phyloP scores from a whole-genome alignment of 2,888 invertebrate genomes.

The Pharmacophagus antenor region DNA sequence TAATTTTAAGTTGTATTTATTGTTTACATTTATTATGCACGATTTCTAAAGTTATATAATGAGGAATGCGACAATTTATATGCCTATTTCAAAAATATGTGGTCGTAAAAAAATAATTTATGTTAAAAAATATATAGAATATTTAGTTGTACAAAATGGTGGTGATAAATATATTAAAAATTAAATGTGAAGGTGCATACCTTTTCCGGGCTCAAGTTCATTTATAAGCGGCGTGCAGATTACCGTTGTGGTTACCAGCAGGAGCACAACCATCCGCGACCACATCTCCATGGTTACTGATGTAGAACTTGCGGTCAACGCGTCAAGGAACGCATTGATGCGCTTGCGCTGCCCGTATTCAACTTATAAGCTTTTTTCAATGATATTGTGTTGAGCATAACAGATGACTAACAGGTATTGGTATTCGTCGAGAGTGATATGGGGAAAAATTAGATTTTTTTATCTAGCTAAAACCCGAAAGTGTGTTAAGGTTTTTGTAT shows the following conservation, averaged over 20 bases:
- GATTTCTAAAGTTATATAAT: no score
- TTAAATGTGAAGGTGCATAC: slow-evolving; percentile 39
- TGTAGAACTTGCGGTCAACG: slow-evolving; percentile 39
- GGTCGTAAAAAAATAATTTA: no score
- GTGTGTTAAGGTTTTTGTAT: no score
- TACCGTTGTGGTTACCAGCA: slow-evolving; percentile 47
- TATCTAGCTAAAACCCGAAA: no score
- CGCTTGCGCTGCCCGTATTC: slow-evolving; percentile 49
- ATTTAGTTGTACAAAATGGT: background rate
- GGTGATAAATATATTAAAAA: background rate
- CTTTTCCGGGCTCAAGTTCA: slow-evolving; percentile 62
- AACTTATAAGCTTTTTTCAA: slow-evolving; percentile 55
- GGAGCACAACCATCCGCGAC: slow-evolving; percentile 55
- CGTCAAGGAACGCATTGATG: slow-evolving; percentile 52
- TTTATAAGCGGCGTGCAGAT: slow-evolving; percentile 62
- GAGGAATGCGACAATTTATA: no score
- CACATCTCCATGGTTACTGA: slow-evolving; percentile 70
- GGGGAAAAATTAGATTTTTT: background rate
- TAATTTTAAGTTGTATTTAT: no score
- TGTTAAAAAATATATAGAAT: background rate
- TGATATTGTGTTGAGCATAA: slow-evolving; percentile 5
- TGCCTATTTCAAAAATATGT: no score
- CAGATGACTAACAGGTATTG: slow-evolving; percentile 32
- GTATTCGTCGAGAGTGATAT: background rate
- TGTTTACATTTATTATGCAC: no score